phyloP scores from a whole-genome alignment of 1,140 invertebrate genomes.

The Rhagoletis zephyria region DNA sequence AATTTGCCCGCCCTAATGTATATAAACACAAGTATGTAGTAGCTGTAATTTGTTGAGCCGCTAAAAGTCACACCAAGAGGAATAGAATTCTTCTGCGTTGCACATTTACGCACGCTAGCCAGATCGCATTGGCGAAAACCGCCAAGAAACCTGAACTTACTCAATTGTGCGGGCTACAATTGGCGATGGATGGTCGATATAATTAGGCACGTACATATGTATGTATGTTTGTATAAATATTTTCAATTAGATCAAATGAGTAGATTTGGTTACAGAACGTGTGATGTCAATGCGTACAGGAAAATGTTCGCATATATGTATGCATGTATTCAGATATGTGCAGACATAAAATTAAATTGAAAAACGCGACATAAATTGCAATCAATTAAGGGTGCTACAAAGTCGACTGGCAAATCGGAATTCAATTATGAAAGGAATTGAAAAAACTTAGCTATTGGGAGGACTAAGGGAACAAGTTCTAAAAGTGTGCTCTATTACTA shows the following conservation, averaged over 20 bases:
- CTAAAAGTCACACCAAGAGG: background rate
- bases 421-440: background rate
- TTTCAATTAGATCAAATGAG: constrained; percentile 22
- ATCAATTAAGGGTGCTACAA: constrained; percentile 35
- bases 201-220: background rate
- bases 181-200: background rate
- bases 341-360: background rate
- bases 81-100: background rate
- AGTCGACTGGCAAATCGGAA: constrained; percentile 11
- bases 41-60: background rate
- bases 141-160: constrained; percentile 46
- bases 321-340: background rate
- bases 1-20: background rate
- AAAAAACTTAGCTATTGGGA: background rate
- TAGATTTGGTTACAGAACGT: background rate
- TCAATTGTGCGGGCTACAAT: background rate
- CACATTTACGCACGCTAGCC: constrained; percentile 58
- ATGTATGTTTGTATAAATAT: background rate
- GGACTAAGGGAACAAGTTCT: background rate
- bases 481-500: too few relatives aligned
- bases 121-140: constrained; percentile 50
- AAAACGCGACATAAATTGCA: constrained; percentile 42
- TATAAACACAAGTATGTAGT: background rate
- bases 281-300: background rate
- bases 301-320: background rate